A percentile compares a stretch with the other conserved stretches of the same genome.
Evolutionary conservation across 2,113 vertebrate genomes (phyloP).

Genomic region (Ailuropoda melanoleuca): DNA sequence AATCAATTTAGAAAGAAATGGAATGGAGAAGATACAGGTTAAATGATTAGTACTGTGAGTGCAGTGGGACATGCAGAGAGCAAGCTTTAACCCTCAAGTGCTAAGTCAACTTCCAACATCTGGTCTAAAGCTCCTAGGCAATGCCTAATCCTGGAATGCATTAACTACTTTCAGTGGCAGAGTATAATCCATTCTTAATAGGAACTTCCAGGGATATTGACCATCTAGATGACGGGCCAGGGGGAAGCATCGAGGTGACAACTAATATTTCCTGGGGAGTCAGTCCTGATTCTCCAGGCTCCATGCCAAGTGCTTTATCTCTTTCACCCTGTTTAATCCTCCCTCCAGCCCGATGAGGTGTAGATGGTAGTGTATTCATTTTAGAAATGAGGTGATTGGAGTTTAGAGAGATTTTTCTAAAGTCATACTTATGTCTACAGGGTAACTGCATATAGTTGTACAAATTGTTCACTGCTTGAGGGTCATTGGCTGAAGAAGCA

Average conservation of each 20-base stretch:
- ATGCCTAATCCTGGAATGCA: neutral
- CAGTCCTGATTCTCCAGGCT: neutral
- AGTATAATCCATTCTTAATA: neutral
- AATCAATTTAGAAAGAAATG: slow-evolving; percentile 70
- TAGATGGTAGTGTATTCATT: neutral
- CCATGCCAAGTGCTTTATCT: neutral
- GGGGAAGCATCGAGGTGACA: neutral
- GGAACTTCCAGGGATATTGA: neutral
- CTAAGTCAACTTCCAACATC: neutral
- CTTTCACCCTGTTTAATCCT: neutral
- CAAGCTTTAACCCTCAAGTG: neutral
- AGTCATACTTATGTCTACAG: neutral
- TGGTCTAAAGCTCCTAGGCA: neutral
- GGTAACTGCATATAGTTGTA: neutral
- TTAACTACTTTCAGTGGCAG: neutral
- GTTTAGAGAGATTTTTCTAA: neutral
- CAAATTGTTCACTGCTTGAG: neutral
- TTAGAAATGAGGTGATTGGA: neutral
- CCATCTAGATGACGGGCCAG: neutral
- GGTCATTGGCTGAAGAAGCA: neutral
- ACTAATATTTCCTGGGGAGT: neutral
- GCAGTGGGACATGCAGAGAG: neutral
- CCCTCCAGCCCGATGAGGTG: neutral
- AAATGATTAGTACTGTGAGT: neutral
- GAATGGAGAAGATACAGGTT: neutral